These are phyloP conservation scores for Ranitomeya variabilis DNA, from an alignment of 2,113 vertebrate species.

Conservation along the genomic window DNA sequence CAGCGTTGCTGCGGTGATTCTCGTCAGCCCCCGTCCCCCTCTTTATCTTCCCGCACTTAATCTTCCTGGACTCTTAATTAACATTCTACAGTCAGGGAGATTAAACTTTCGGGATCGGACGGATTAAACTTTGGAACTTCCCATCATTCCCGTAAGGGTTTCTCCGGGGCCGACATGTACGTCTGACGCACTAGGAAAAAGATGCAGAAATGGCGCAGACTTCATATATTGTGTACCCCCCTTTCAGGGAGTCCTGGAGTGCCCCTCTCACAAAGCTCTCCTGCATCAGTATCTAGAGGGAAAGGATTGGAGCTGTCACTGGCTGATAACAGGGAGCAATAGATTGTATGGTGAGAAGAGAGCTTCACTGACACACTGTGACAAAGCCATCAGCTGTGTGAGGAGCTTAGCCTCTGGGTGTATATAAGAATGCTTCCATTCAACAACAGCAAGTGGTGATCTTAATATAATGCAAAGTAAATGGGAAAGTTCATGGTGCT, in stretches of 20 bases:
- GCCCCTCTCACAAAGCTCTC: too few relatives aligned
- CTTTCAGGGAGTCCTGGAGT: too few relatives aligned
- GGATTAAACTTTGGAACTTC: constrained; percentile 11
- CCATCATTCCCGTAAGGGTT: not conserved
- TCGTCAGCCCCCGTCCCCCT: not conserved
- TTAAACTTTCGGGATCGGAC: not conserved
- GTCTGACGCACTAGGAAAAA: too few relatives aligned
- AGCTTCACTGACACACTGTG: too few relatives aligned
- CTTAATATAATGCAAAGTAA: not conserved
- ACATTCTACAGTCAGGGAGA: not conserved
- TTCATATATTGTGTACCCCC: too few relatives aligned
- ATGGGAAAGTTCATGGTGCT: not conserved
- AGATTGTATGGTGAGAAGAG: too few relatives aligned
- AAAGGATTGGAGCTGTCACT: not conserved
- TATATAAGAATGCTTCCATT: not conserved
- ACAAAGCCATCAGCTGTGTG: not conserved
- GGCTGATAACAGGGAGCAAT: not conserved
- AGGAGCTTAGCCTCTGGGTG: not conserved
- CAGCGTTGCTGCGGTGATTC: not conserved
- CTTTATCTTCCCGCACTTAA: not conserved
- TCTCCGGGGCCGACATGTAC: not conserved
- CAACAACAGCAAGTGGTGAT: not conserved
- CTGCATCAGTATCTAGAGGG: too few relatives aligned
- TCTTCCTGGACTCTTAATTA: constrained; percentile 13
- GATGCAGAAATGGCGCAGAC: too few relatives aligned